phyloP scores from a whole-genome alignment of 2,113 vertebrate genomes.

The Asarcornis scutulata region DNA sequence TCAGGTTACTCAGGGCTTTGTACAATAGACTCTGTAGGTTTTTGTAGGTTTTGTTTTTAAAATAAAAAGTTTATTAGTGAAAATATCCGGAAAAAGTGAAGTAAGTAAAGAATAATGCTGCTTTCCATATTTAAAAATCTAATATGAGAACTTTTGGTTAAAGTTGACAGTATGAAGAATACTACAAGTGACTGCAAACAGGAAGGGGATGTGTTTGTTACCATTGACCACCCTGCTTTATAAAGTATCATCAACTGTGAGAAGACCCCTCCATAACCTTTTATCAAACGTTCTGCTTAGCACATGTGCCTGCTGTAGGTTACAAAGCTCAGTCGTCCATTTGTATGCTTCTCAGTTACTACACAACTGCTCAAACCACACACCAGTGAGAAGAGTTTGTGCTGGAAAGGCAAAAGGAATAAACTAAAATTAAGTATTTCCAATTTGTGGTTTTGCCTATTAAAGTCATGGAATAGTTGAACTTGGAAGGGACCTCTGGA shows the following conservation, averaged over 20 bases:
- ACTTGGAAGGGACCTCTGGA: neutral
- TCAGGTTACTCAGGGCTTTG: neutral
- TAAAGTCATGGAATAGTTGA: neutral
- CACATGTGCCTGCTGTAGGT: neutral
- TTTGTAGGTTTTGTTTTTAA: neutral
- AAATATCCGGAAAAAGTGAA: neutral
- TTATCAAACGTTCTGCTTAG: neutral
- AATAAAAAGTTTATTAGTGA: neutral
- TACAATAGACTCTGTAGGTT: neutral
- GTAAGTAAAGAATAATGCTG: too few species aligned
- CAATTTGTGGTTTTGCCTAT: neutral
- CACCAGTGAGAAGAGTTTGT: neutral
- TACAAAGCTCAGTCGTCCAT: neutral
- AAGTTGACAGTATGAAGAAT: neutral
- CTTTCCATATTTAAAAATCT: too few species aligned
- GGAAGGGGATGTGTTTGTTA: neutral
- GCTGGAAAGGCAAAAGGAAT: neutral
- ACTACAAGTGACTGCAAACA: neutral
- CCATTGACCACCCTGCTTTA: neutral
- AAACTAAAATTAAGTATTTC: neutral
- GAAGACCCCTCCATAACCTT: neutral
- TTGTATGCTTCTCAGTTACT: neutral
- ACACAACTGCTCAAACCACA: neutral
- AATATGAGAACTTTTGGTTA: neutral
- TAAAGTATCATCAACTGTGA: neutral